Conservation (phyloP, 92 coral and sea anemone genomes). For the Muricea muricata region DNA sequence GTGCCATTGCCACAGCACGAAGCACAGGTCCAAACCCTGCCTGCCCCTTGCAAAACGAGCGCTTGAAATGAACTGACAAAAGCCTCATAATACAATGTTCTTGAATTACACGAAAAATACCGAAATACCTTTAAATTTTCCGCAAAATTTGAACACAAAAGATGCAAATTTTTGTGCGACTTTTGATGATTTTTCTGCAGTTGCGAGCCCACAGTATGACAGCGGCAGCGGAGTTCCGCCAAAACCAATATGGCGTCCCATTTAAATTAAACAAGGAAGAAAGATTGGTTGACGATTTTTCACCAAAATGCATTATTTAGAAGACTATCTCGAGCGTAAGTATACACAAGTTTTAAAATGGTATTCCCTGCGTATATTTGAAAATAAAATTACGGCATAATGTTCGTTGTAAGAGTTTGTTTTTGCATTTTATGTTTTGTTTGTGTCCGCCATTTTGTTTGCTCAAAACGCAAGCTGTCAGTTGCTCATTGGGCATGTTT, state of each 20-base stretch:
- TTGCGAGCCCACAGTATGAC: constrained; percentile 5
- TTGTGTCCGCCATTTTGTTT: constrained; percentile 35
- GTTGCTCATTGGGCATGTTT: background rate
- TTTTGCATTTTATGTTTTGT: background rate
- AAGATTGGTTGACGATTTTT: constrained; percentile 4
- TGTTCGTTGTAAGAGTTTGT: background rate
- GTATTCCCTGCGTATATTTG: background rate
- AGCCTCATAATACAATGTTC: background rate
- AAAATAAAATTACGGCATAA: background rate
- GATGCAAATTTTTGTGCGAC: background rate
- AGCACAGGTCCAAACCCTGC: background rate
- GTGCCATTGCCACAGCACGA: background rate
- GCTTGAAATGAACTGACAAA: background rate
- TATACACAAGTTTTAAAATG: constrained; percentile 34
- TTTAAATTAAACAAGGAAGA: background rate
- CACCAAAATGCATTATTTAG: constrained; percentile 89
- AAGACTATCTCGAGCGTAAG: constrained; percentile 96
- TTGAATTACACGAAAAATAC: background rate
- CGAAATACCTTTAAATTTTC: background rate
- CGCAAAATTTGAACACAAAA: background rate
- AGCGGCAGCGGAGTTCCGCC: constrained; percentile 30
- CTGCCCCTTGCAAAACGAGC: background rate
- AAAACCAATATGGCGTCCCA: constrained; percentile 38
- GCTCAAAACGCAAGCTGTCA: background rate
- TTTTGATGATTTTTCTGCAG: background rate